Conservation (phyloP, 2,113 vertebrate species). For the Pygathrix nemaeus region DNA sequence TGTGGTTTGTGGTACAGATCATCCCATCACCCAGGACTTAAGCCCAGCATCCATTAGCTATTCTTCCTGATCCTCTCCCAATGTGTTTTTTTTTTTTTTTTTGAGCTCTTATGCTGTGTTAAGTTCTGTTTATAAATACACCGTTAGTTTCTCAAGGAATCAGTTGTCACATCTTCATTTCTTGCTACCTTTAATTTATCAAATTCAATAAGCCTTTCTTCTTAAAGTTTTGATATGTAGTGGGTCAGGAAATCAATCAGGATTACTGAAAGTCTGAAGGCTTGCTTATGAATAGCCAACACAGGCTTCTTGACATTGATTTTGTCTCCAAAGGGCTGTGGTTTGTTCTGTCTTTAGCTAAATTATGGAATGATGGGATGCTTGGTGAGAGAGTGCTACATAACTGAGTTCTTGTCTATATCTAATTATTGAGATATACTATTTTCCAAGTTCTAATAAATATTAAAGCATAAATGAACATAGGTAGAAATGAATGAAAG, state of each 20-base stretch:
- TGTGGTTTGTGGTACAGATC: too few relatives aligned
- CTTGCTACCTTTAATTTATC: neutral
- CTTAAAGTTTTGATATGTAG: neutral
- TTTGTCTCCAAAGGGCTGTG: neutral
- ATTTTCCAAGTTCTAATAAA: neutral
- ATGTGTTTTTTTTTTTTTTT: neutral
- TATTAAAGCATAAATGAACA: neutral
- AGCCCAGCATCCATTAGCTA: too few relatives aligned
- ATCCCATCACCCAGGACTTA: too few relatives aligned
- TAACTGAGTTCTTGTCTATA: neutral
- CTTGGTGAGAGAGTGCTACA: neutral
- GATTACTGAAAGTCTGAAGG: neutral
- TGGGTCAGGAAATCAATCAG: neutral
- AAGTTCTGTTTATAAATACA: neutral
- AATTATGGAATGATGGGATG: neutral
- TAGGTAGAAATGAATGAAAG: neutral
- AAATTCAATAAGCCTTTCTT: neutral
- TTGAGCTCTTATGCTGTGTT: neutral
- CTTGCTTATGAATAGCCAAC: neutral
- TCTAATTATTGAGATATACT: neutral
- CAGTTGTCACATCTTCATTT: neutral
- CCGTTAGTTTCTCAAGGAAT: neutral
- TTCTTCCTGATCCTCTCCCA: too few relatives aligned
- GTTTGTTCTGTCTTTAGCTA: neutral
- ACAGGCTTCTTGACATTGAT: neutral